Evolutionary conservation across 2,113 vertebrate species (phyloP).

Genomic region (Pachyramphus minor): DNA sequence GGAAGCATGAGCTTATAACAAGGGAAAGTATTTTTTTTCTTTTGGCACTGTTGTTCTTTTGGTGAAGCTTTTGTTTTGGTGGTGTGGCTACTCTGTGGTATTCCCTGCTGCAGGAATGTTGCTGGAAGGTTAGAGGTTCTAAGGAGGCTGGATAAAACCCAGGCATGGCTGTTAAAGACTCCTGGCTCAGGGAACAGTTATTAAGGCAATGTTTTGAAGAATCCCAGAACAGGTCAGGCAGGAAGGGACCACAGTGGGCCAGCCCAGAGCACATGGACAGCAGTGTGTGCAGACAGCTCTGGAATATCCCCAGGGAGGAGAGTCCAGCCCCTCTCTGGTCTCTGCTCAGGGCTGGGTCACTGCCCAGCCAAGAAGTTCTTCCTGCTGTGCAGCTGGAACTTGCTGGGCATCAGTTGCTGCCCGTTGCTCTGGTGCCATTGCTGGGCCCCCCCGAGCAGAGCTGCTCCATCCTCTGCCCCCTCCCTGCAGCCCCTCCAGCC

Average conservation of each 20-base stretch:
- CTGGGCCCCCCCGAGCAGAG: neutral
- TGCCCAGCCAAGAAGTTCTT: neutral
- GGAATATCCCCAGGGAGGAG: neutral
- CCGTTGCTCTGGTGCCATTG: neutral
- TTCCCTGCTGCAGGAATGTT: neutral
- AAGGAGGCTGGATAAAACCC: neutral
- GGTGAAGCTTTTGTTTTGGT: neutral
- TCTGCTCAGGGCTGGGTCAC: neutral
- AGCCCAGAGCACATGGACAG: neutral
- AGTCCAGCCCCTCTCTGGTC: too few relatives aligned
- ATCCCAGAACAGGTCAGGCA: rapidly evolving
- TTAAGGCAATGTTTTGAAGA: neutral
- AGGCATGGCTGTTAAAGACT: neutral
- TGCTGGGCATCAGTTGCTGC: neutral
- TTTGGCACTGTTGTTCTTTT: neutral
- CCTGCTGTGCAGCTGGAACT: neutral
- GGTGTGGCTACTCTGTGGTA: rapidly evolving
- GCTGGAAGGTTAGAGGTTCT: neutral
- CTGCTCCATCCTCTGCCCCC: neutral
- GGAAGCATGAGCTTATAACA: neutral
- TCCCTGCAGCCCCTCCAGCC: neutral
- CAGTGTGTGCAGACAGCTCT: neutral
- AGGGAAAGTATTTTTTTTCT: neutral
- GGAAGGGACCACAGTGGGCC: neutral
- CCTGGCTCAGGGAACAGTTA: neutral